phyloP scores from a whole-genome alignment of 2,888 invertebrate genomes.

The Drepanosiphum platanoidis region DNA sequence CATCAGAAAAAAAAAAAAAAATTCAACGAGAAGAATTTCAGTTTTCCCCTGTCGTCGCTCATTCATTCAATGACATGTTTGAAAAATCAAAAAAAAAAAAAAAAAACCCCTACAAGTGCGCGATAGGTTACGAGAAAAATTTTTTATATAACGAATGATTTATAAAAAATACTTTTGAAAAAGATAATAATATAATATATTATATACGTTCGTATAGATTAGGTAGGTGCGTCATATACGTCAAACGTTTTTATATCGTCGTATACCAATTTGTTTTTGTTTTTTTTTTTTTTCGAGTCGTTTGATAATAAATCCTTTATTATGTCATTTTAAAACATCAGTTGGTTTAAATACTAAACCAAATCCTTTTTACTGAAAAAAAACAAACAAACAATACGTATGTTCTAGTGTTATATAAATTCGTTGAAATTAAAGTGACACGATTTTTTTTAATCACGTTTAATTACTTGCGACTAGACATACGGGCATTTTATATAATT shows the following conservation, averaged over 20 bases:
- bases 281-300: background rate
- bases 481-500: background rate
- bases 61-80: background rate
- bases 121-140: background rate
- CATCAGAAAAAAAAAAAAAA: background rate
- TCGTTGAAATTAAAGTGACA: background rate
- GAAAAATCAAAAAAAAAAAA: background rate
- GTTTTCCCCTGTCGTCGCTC: background rate
- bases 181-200: background rate
- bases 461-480: background rate
- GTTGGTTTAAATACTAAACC: constrained; percentile 1
- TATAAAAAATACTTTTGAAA: background rate
- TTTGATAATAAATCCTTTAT: constrained; percentile 27
- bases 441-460: background rate
- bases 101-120: no score
- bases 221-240: no score
- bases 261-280: background rate
- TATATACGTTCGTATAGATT: no score
- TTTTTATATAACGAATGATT: background rate
- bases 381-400: background rate
- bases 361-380: background rate
- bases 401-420: background rate
- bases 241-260: background rate
- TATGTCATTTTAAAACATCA: background rate
- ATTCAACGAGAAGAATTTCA: background rate